Base-by-base conservation (phyloP, 1,140 invertebrate species). In the Chionoecetes opilio region DNA sequence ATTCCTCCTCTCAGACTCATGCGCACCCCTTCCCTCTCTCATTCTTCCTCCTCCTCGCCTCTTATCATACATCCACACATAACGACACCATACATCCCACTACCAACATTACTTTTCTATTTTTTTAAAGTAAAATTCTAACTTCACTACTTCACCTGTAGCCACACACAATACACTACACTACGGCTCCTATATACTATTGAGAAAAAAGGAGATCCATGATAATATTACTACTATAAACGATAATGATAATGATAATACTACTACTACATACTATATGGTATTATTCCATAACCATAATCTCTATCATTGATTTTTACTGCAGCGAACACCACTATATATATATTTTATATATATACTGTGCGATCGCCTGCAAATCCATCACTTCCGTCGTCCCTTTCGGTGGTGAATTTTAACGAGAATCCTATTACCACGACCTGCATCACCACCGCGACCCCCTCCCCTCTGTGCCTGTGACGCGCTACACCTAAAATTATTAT, bases 1-100 rank as follows among this genome's bases (percentile, higher is more conserved):
- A 5, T 75, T 75, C 63, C 63, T n/a, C n/a, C 63, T 75, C n/a
- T 75, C 63, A 75, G 63, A 75, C 63, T 75, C 63, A 75, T 75
- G 63, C 63, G 63, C 63, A 75, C 63, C 63, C 63, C 63, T 17
- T 75, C 21, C 63, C 63, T 75, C 9, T 75, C n/a, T n/a, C n/a
- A 17, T 21, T 75, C 63, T 75, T 75, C 63, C 6, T n/a, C 63
- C 63, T 75, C 63, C 63, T 75, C n/a, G 63, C 63, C 63, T n/a
- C n/a, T 75, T 75, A 75, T 75, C 63, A n/a, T n/a, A 75, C n/a
- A 26, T 75, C 63, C 63, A 75, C 21, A 75, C 63, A 26, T n/a
- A 17, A 11, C 63, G n/a, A 21, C 63, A 26, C 21, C 63, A 75
- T 75, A 75, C 21, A 75, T 75, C 63, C 21, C 63, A 75, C 63